These are phyloP conservation scores for Amphipyra tragopoginis DNA, from an alignment of 2,888 invertebrate species.

Conservation along the genomic window DNA sequence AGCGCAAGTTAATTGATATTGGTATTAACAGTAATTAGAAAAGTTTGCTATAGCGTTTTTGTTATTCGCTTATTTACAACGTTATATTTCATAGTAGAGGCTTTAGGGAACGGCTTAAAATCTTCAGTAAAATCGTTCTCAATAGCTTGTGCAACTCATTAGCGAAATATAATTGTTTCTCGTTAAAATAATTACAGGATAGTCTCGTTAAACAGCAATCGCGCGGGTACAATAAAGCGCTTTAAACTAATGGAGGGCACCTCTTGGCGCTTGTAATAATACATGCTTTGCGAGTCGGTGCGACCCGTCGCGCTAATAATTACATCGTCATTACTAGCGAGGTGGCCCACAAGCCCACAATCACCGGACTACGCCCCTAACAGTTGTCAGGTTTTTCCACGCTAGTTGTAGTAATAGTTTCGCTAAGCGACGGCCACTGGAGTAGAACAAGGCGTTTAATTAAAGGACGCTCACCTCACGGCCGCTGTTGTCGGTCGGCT, in stretches of 20 bases:
- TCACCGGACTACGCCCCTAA: slow-evolving; percentile 66
- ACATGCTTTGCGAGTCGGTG: slow-evolving; percentile 28
- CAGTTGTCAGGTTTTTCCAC: slow-evolving; percentile 80
- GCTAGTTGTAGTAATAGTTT: slow-evolving; percentile 77
- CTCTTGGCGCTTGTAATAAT: slow-evolving; percentile 43
- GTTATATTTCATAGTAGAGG: slow-evolving; percentile 44
- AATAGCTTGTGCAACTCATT: slow-evolving; percentile 45
- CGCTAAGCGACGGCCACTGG: slow-evolving; percentile 80
- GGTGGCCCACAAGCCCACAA: slow-evolving; percentile 42
- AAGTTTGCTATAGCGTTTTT: slow-evolving; percentile 79
- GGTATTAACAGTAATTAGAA: slow-evolving; percentile 88
- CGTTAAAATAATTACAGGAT: slow-evolving; percentile 43
- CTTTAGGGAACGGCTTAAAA: slow-evolving; percentile 31
- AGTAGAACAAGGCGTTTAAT: slow-evolving; percentile 86
- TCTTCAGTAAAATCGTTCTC: slow-evolving; percentile 27
- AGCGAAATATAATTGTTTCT: slow-evolving; percentile 49
- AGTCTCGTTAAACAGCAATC: slow-evolving; percentile 41
- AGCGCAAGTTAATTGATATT: slow-evolving; percentile 88
- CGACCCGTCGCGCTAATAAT: slow-evolving; percentile 53
- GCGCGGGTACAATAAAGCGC: slow-evolving; percentile 47
- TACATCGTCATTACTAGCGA: slow-evolving; percentile 59
- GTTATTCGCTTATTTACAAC: slow-evolving; percentile 62
- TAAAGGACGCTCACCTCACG: slow-evolving; percentile 87
- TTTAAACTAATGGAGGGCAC: slow-evolving; percentile 45
- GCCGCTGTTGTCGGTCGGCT: slow-evolving; percentile 80